Conservation (phyloP, 2,113 vertebrate species). For the Cololabis saira region DNA sequence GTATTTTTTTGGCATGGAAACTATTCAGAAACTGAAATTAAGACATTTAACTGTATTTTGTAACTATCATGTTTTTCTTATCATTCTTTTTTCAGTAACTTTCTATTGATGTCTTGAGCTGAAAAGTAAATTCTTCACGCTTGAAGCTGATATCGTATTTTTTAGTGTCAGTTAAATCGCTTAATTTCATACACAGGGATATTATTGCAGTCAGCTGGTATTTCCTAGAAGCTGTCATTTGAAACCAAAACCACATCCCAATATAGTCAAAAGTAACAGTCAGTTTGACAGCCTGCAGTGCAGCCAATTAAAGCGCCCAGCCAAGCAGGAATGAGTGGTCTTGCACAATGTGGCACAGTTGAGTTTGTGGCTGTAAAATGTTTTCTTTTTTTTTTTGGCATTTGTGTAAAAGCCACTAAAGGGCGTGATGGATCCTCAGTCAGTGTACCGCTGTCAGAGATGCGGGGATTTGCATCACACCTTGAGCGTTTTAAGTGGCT, state of each 20-base stretch:
- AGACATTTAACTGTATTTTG: not conserved
- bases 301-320: constrained; percentile 71
- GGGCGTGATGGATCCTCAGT: constrained; percentile 70
- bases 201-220: constrained; percentile 25
- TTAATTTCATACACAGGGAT: constrained; percentile 14
- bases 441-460: constrained; percentile 63
- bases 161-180: constrained; percentile 8
- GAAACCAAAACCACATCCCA: constrained; percentile 52
- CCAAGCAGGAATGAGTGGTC: constrained; percentile 61
- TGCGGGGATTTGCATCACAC: constrained; percentile 73
- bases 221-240: constrained; percentile 40
- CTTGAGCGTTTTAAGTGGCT: constrained; percentile 76
- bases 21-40: not conserved
- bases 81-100: not conserved
- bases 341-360: constrained; percentile 58
- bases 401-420: constrained; percentile 48
- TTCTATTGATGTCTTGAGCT: not conserved
- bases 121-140: not conserved
- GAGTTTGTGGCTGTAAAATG: constrained; percentile 44
- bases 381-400: constrained; percentile 31
- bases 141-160: constrained; percentile 23
- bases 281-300: constrained; percentile 65
- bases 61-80: not conserved
- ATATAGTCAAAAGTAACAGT: constrained; percentile 54
- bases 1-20: constrained; percentile 7